Conservation (phyloP, 2,113 vertebrate genomes). For the Ibidorhyncha struthersii region DNA sequence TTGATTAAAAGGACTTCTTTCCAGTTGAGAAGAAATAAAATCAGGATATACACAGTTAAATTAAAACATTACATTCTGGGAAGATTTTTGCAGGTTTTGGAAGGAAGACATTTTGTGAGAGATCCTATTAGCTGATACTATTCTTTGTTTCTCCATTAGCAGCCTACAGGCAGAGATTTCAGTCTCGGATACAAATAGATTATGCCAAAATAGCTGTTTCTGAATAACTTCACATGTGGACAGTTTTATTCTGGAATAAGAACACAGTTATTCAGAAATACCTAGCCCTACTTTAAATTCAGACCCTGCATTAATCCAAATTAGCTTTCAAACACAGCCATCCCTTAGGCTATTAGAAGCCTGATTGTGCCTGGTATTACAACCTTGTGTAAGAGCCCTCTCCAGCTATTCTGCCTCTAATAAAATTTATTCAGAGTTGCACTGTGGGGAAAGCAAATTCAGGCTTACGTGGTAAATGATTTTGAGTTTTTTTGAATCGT, state of each 20-base stretch:
- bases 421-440: slow-evolving; percentile 37
- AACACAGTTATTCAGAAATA: slow-evolving; percentile 46
- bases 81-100: slow-evolving; percentile 22
- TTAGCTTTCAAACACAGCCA: slow-evolving; percentile 52
- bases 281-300: slow-evolving; percentile 53
- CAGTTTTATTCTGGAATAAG: slow-evolving; percentile 48
- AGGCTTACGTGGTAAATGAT: not conserved
- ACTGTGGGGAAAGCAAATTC: slow-evolving; percentile 14
- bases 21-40: not conserved
- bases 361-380: slow-evolving; percentile 36
- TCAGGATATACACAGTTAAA: slow-evolving; percentile 8
- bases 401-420: slow-evolving; percentile 18
- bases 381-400: not conserved
- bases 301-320: slow-evolving; percentile 56
- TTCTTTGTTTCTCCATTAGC: slow-evolving; percentile 37
- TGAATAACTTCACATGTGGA: slow-evolving; percentile 40
- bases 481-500: slow-evolving; percentile 6
- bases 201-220: slow-evolving; percentile 46
- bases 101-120: slow-evolving; percentile 24
- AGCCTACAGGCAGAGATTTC: slow-evolving; percentile 52
- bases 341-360: slow-evolving; percentile 48
- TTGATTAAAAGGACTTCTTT: slow-evolving; percentile 12
- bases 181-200: not conserved
- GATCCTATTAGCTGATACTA: slow-evolving; percentile 49
- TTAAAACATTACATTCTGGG: not conserved